These are phyloP conservation scores for Lacanobia oleracea DNA, from an alignment of 2,888 invertebrate genomes.

Conservation along the genomic window DNA sequence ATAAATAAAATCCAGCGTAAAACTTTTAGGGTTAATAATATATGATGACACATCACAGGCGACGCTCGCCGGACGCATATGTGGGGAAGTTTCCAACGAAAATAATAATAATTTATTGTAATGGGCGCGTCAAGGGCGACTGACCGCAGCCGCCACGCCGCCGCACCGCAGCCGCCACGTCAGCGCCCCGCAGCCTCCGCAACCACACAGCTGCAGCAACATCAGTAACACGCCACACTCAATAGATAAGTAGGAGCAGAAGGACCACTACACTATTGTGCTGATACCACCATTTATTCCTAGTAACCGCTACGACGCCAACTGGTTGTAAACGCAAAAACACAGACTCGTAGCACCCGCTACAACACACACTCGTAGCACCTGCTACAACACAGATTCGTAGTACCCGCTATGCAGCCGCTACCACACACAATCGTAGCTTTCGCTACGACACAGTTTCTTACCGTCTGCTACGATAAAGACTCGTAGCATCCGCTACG, in stretches of 20 bases:
- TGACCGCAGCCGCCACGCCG: conserved; percentile 29
- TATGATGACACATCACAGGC: conserved; percentile 12
- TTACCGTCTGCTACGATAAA: no score
- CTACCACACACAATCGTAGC: background rate
- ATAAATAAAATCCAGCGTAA: background rate
- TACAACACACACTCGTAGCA: background rate
- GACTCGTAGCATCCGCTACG: background rate
- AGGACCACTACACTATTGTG: conserved; percentile 4
- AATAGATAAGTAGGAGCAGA: background rate
- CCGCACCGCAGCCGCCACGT: conserved; percentile 16
- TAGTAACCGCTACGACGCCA: background rate
- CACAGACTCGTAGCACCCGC: background rate
- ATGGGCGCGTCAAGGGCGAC: conserved; percentile 14
- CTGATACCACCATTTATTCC: no score
- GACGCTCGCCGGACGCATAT: conserved; percentile 5
- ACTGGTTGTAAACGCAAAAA: background rate
- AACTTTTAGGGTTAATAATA: conserved; percentile 12
- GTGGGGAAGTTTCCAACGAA: conserved; percentile 37
- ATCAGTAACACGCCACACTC: background rate
- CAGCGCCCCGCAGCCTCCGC: conserved; percentile 22
- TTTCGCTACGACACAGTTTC: no score
- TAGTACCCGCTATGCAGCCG: conserved; percentile 2
- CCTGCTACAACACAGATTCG: background rate
- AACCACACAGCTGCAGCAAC: conserved; percentile 18
- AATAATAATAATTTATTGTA: conserved; percentile 40